A percentile compares a stretch with the other conserved stretches of the same genome.
These are phyloP conservation scores for Idaea straminata DNA, from an alignment of 2,888 invertebrate genomes.

Conservation along the genomic window DNA sequence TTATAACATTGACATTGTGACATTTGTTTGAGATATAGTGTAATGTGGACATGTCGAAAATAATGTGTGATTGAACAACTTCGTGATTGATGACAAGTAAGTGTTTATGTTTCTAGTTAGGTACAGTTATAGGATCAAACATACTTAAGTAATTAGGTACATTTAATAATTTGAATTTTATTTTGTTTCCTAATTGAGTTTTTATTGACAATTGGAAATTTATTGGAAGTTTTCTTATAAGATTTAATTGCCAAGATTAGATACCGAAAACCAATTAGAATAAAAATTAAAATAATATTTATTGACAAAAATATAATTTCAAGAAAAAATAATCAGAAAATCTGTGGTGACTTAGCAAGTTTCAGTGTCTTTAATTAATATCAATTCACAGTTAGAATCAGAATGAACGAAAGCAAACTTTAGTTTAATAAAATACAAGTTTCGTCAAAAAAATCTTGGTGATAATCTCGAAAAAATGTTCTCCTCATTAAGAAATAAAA, in stretches of 20 bases:
- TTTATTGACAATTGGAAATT: not conserved
- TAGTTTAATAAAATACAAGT: not conserved
- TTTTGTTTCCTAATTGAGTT: not conserved
- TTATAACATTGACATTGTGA: conserved; percentile 48
- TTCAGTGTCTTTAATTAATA: not conserved
- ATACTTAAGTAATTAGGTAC: not conserved
- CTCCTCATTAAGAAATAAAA: conserved; percentile 5
- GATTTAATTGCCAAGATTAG: not conserved
- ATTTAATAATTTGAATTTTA: not conserved
- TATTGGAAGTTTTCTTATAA: not conserved
- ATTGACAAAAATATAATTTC: not conserved
- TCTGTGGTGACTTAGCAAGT: not conserved
- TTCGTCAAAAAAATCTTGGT: conserved; percentile 10
- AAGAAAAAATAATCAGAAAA: not conserved
- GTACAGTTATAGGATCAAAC: not conserved
- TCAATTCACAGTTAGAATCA: not conserved
- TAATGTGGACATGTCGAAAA: conserved; percentile 47
- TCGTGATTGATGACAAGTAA: conserved; percentile 47
- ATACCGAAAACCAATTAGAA: not conserved
- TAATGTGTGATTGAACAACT: conserved; percentile 43
- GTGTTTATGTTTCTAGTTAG: conserved; percentile 29
- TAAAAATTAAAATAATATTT: not conserved
- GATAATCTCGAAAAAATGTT: not conserved
- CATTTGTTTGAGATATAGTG: conserved; percentile 52
- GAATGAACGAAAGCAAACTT: not conserved